Base-by-base conservation (phyloP, 1,140 invertebrate species). In the Aphelenchoides besseyi region DNA sequence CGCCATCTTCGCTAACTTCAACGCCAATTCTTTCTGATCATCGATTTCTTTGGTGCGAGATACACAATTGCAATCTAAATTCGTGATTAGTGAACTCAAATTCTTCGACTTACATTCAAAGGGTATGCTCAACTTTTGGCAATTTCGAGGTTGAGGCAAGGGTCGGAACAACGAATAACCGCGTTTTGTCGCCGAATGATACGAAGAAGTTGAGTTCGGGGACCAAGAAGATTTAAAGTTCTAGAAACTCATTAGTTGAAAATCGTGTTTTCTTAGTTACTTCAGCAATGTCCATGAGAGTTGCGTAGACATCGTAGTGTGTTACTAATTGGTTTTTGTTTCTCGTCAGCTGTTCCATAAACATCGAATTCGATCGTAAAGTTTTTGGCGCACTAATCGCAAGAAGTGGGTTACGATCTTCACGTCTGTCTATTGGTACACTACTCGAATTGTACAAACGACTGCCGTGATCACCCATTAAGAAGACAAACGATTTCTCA, bases 231-330 rank as follows among this genome's bases (percentile, higher is more conserved):
- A 59, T 59, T 26, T 8, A 9, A 59, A 41, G 57, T 59, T 9
- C 23, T 59, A 9, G 8, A 26, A 18, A 59, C 9, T 9, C 57
- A 59, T 8, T 41, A 8, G 23, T 9, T 59, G 18, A 26, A 41
- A 59, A 18, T 59, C 8, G 8, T 32, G 5, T 64, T 52, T 8
- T 33, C 30, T 1, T 2, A 1, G 12, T 61, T 61, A 66, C 71
- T 26, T 28, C 29, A 53, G 74, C 75, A 66, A 75, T 75, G 16
- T 77, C 71, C 2, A 64, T 32, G n/a, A 77, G 37, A 30, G 74
- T 75, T 0, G 75, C 67, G 41, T 74, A 77, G 2, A 75, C 9
- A 32, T 75, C 74, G 32, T 55, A 77, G 70, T 75, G 74, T 41
- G 68, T 75, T 0, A 77, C 29, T 70, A 75, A 28, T 54, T 77